These are phyloP conservation scores for Ptilodon capucinus DNA, from an alignment of 2,888 invertebrate genomes.

Conservation along the genomic window DNA sequence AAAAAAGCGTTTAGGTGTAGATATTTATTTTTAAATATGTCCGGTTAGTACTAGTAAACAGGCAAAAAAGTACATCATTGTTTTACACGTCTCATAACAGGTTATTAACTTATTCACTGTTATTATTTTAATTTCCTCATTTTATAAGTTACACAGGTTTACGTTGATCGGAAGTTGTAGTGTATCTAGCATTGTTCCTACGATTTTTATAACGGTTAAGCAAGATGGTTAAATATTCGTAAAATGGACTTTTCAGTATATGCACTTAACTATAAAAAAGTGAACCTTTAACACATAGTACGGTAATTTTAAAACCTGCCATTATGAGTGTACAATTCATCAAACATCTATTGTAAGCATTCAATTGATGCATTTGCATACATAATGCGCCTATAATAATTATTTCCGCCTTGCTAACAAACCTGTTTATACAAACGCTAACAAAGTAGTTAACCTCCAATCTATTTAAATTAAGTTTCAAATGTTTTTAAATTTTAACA, in stretches of 20 bases:
- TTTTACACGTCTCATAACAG: background rate
- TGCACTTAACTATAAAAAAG: too few relatives aligned
- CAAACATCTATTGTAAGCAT: constrained; percentile 15
- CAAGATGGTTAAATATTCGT: too few relatives aligned
- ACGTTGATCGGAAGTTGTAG: too few relatives aligned
- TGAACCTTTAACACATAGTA: too few relatives aligned
- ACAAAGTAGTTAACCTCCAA: constrained; percentile 16
- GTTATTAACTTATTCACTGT: background rate
- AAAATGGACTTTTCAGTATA: too few relatives aligned
- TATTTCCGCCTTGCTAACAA: constrained; percentile 25
- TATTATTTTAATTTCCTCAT: too few relatives aligned
- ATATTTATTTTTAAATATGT: background rate
- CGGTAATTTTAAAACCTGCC: background rate
- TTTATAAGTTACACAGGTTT: too few relatives aligned
- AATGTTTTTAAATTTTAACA: background rate
- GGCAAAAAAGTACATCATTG: background rate
- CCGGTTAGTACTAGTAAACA: background rate
- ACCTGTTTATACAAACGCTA: constrained; percentile 19
- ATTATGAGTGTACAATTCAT: background rate
- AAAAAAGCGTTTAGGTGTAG: constrained; percentile 9
- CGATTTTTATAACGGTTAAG: too few relatives aligned
- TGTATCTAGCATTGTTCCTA: too few relatives aligned
- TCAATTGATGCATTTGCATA: constrained; percentile 18
- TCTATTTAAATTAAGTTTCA: constrained; percentile 13
- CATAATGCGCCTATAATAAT: constrained; percentile 14